Percentiles rank a stretch among this genome's conserved stretches.
Evolutionary conservation across 2,797 vertebrate genomes (phyloP).

Genomic region (Dallia pectoralis): DNA sequence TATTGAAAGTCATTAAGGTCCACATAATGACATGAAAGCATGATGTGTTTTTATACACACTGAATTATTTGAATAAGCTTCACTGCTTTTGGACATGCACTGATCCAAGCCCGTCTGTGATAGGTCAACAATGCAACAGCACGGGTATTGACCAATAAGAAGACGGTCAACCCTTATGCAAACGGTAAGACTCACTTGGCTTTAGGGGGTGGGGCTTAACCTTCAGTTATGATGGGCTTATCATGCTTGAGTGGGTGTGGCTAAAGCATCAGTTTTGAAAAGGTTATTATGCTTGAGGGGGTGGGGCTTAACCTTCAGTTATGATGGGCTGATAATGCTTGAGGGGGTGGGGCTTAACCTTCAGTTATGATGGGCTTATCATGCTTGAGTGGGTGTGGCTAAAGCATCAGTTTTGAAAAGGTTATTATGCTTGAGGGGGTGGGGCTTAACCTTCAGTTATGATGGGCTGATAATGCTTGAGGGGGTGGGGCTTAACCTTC

Average conservation of each 20-base stretch:
- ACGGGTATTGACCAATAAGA: constrained; percentile 97
- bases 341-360: not conserved
- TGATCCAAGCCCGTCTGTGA: constrained; percentile 37
- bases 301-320: not conserved
- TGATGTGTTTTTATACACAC: constrained; percentile 59
- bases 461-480: no score
- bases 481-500: no score
- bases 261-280: no score
- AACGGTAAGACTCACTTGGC: constrained; percentile 82
- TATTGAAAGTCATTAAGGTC: constrained; percentile 73
- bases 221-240: no score
- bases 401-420: not conserved
- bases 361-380: not conserved
- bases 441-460: no score
- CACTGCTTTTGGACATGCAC: constrained; percentile 19
- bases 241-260: no score
- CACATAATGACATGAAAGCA: constrained; percentile 79
- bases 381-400: not conserved
- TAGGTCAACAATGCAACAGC: constrained; percentile 89
- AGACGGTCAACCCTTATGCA: constrained; percentile 95
- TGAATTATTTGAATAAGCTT: constrained; percentile 5
- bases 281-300: not conserved
- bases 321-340: no score
- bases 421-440: no score
- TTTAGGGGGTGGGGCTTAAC: not conserved